phyloP scores from a whole-genome alignment of 2,888 invertebrate genomes.

The Eupsilia transversa region DNA sequence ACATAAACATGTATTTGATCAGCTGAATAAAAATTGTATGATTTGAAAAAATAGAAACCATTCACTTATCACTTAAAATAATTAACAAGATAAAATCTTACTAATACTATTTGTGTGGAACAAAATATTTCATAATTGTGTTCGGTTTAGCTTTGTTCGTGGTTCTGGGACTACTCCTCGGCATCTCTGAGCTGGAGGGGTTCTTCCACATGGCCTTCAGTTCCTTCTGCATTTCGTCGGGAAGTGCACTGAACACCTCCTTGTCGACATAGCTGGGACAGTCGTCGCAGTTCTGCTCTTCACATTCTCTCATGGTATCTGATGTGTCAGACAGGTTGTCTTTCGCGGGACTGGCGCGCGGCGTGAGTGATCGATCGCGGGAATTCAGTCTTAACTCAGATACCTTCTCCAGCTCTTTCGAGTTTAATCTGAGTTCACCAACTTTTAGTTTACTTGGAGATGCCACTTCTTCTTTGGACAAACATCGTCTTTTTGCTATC shows the following conservation, averaged over 20 bases:
- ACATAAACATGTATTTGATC: conserved; percentile 91
- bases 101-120: conserved; percentile 92
- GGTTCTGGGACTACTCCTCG: conserved; percentile 86
- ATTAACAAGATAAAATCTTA: conserved; percentile 88
- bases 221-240: conserved; percentile 93
- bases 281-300: conserved; percentile 84
- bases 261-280: conserved; percentile 93
- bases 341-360: conserved; percentile 87
- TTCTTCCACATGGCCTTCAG: conserved; percentile 93
- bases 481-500: conserved; percentile 88
- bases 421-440: conserved; percentile 92
- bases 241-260: conserved; percentile 93
- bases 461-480: conserved; percentile 89
- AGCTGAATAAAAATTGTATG: conserved; percentile 90
- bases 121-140: conserved; percentile 93
- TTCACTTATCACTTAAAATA: conserved; percentile 90
- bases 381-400: conserved; percentile 87
- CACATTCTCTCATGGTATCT: conserved; percentile 84
- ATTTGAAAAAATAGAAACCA: conserved; percentile 91
- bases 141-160: conserved; percentile 91
- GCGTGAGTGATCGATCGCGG: conserved; percentile 85
- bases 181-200: conserved; percentile 83
- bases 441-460: conserved; percentile 93
- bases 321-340: conserved; percentile 84
- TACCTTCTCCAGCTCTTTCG: conserved; percentile 91